phyloP scores from a whole-genome alignment of 2,888 invertebrate genomes.

The Mimachlamys varia region DNA sequence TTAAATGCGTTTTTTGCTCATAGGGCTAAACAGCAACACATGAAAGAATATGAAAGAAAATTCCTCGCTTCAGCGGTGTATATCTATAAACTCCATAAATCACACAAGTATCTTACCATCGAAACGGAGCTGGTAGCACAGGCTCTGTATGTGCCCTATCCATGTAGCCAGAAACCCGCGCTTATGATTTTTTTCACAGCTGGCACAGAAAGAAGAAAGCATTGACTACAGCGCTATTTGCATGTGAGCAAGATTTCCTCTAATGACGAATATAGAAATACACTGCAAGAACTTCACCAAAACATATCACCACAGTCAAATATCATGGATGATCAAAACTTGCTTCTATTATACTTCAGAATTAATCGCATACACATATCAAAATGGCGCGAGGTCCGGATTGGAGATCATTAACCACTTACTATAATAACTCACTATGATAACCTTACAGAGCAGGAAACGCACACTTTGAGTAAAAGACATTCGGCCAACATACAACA shows the following conservation, averaged over 20 bases:
- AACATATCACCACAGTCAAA: not conserved
- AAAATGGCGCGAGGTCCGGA: constrained; percentile 16
- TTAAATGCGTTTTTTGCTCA: constrained; percentile 1
- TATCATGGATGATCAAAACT: not conserved
- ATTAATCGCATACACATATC: not conserved
- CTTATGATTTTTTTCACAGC: constrained; percentile 34
- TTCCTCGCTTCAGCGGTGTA: constrained; percentile 31
- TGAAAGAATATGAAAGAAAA: constrained; percentile 36
- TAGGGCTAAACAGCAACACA: constrained; percentile 1
- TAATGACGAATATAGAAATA: not conserved
- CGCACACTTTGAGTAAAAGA: not conserved
- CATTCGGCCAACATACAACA: not conserved
- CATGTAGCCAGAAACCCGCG: not conserved
- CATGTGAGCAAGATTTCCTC: constrained; percentile 20
- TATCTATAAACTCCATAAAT: constrained; percentile 27
- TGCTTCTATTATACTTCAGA: not conserved
- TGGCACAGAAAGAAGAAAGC: not conserved
- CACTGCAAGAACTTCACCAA: not conserved
- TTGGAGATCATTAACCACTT: constrained; percentile 27
- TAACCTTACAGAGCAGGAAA: not conserved
- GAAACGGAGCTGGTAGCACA: not conserved
- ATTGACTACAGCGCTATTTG: not conserved
- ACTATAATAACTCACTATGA: not conserved
- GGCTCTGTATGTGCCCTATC: not conserved
- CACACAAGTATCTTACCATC: constrained; percentile 13